Percentiles rank a stretch among this genome's conserved stretches.
Evolutionary conservation across 2,888 invertebrate species (phyloP).

Genomic region (Melieria picta): DNA sequence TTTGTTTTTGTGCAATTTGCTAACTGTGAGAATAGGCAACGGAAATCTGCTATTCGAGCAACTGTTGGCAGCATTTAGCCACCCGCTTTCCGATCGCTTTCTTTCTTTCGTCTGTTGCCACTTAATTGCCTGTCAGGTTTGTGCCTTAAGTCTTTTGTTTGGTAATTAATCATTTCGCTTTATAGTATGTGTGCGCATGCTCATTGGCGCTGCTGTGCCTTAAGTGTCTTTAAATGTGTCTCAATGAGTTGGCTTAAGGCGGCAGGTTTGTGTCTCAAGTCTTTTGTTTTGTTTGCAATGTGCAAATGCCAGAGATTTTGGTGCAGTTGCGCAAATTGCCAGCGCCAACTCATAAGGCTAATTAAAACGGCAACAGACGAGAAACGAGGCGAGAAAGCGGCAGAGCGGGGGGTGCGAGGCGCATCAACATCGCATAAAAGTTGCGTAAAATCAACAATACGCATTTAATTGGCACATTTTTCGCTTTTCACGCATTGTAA

Average conservation of each 20-base stretch:
- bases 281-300: too few relatives aligned
- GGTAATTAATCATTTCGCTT: background rate
- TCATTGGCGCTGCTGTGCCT: background rate
- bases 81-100: background rate
- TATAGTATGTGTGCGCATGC: background rate
- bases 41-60: background rate
- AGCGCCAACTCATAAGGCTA: too few relatives aligned
- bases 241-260: too few relatives aligned
- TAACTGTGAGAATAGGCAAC: constrained; percentile 3
- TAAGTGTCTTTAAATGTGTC: background rate
- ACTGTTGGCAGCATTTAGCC: background rate
- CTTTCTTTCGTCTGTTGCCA: too few relatives aligned
- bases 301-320: too few relatives aligned
- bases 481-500: constrained; percentile 21
- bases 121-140: background rate
- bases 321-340: too few relatives aligned
- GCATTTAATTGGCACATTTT: constrained; percentile 29
- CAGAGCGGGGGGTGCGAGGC: too few relatives aligned
- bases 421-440: background rate
- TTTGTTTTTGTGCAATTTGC: constrained; percentile 12
- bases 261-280: too few relatives aligned
- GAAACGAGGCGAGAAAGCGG: too few relatives aligned
- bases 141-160: constrained; percentile 18
- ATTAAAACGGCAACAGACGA: too few relatives aligned
- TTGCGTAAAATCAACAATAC: constrained; percentile 23